These are phyloP conservation scores for Pyrgilauda ruficollis DNA, from an alignment of 2,113 vertebrate genomes.

Conservation along the genomic window DNA sequence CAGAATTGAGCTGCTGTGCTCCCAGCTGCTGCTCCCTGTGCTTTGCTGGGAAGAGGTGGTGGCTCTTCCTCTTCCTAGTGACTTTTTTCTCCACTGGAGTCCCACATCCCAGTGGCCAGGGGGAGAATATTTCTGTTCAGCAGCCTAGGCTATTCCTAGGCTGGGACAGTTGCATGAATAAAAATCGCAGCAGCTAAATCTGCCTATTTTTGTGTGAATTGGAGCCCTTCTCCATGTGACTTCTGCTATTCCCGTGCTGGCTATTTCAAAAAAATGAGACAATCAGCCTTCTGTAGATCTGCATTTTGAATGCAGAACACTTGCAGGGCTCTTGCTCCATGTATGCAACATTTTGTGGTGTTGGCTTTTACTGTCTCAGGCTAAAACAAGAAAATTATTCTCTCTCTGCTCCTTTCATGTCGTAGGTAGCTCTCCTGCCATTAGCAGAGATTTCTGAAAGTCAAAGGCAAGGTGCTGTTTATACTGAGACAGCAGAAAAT, in stretches of 20 bases:
- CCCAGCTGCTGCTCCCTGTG: not conserved
- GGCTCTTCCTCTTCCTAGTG: not conserved
- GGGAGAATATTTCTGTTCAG: not conserved
- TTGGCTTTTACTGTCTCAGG: not conserved
- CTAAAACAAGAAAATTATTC: not conserved
- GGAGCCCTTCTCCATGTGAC: constrained; percentile 43
- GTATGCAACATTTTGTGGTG: constrained; percentile 35
- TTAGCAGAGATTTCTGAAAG: not conserved
- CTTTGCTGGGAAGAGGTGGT: not conserved
- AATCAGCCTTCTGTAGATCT: constrained; percentile 48
- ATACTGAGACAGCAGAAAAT: not conserved
- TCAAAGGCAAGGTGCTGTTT: not conserved
- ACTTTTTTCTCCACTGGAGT: not conserved
- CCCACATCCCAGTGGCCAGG: not conserved
- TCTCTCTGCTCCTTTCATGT: not conserved
- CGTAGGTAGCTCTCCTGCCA: not conserved
- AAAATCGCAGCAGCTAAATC: constrained; percentile 27
- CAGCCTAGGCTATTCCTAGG: not conserved
- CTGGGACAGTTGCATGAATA: not conserved
- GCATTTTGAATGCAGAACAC: constrained; percentile 54
- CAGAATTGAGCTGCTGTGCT: accelerated
- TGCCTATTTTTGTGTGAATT: constrained; percentile 42
- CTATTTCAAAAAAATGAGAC: constrained; percentile 31
- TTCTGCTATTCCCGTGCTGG: constrained; percentile 43
- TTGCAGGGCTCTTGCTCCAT: constrained; percentile 28